Base-by-base conservation (phyloP, 2,113 vertebrate genomes). In the Microcebus tavaratra region DNA sequence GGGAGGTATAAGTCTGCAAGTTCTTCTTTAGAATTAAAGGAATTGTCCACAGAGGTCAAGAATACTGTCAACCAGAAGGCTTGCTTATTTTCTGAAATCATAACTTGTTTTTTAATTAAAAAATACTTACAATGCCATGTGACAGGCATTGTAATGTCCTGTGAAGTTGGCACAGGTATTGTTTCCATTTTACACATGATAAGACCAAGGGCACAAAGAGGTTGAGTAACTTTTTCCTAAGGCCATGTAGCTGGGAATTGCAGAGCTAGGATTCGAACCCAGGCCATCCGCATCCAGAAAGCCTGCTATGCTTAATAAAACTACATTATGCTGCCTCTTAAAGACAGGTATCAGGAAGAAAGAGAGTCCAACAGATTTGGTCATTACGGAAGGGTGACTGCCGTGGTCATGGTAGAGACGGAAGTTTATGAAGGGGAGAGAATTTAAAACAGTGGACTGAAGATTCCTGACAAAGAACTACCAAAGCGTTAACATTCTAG, bases 381-480 rank as follows among this genome's bases (percentile, higher is more conserved):
- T 34, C 39, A 31, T 83, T 78, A n/a, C 72, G 4, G 39, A 93
- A 68, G 65, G 61, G 48, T 83, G 63, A 53, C 63, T 79, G 17
- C 15, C 20, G 12, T 50, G 23, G 14, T 88, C 34, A 4, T 53
- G 48, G 29, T 94, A 48, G 25, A 36, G 10, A 3, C 59, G 14
- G 34, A 36, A 67, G n/a, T 53, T 55, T 70, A 78, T 73, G 72
- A 90, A 61, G 36, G 27, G 18, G 27, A 57, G 13, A 70, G 34
- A 83, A 67, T 73, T 90, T 95, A 76, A 78, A 90, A 72, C 10
- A 61, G 70, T 65, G 65, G 25, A 57, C 27, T 79, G n/a, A 84
- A 68, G 68, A 87, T 80, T 84, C 75, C 63, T 94, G 59, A 95
- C 13, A 25, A 91, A 88, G 85, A 97, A 39, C 36, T 31, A 31